phyloP scores from a whole-genome alignment of 2,888 invertebrate species.

The Cataglyphis cursor region DNA sequence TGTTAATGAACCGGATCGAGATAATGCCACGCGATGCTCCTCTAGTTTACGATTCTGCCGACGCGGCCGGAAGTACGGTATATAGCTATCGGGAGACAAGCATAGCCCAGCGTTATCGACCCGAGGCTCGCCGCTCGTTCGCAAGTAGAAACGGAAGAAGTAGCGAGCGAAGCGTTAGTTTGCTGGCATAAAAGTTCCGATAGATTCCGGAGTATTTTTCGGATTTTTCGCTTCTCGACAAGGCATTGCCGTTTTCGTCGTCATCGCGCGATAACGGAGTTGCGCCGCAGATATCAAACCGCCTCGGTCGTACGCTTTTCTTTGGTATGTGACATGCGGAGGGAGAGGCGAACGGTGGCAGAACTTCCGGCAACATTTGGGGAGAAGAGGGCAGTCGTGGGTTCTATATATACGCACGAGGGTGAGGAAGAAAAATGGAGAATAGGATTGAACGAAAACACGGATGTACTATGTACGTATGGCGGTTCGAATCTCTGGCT shows the following conservation, averaged over 20 bases:
- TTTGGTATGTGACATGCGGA: conserved; percentile 36
- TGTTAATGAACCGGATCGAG: conserved; percentile 78
- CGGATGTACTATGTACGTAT: conserved; percentile 10
- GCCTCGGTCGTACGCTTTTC: conserved; percentile 7
- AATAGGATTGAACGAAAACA: conserved; percentile 48
- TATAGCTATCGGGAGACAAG: conserved; percentile 71
- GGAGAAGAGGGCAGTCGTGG: not conserved
- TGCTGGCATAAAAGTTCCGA: conserved; percentile 75
- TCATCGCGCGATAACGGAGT: conserved; percentile 35
- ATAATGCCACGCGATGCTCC: conserved; percentile 72
- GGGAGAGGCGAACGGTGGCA: conserved; percentile 14
- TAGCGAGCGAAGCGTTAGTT: conserved; percentile 61
- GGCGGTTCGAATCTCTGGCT: conserved; percentile 10
- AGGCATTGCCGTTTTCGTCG: conserved; percentile 36
- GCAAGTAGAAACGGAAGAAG: conserved; percentile 52
- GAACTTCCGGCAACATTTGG: conserved; percentile 46
- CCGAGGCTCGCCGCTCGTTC: conserved; percentile 12
- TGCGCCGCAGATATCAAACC: not conserved
- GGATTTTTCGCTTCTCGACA: conserved; percentile 65
- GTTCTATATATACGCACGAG: not conserved
- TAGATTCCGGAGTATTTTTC: conserved; percentile 75
- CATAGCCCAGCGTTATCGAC: conserved; percentile 65
- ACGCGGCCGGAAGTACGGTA: conserved; percentile 76
- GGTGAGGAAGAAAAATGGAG: conserved; percentile 50
- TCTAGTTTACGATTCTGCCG: conserved; percentile 77